These are phyloP conservation scores for Cynopterus sphinx DNA, from an alignment of 2,797 vertebrate species.

Conservation along the genomic window DNA sequence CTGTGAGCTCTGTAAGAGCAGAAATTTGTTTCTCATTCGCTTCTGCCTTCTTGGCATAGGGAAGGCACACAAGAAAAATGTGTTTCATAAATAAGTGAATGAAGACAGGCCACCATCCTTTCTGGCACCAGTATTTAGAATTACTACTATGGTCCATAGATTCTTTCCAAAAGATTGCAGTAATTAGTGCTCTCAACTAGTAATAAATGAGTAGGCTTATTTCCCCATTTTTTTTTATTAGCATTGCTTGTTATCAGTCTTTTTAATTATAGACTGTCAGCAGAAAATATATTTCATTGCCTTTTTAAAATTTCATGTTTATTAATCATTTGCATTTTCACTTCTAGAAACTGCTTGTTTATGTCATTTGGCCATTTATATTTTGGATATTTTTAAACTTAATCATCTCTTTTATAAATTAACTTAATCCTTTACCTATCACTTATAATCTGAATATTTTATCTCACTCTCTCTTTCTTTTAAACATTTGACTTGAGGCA, in stretches of 20 bases:
- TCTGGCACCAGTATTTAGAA: background rate
- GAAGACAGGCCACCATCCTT: background rate
- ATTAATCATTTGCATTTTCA: background rate
- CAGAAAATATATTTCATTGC: background rate
- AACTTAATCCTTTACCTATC: background rate
- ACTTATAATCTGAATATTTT: background rate
- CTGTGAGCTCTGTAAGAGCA: background rate
- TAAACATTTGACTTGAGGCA: constrained; percentile 35
- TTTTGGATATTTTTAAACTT: background rate
- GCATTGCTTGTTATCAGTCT: background rate
- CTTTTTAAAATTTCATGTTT: background rate
- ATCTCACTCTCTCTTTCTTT: constrained; percentile 19
- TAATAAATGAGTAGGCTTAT: background rate
- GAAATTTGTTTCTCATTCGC: background rate
- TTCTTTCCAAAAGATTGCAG: background rate
- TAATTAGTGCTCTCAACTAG: background rate
- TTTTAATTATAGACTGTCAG: background rate
- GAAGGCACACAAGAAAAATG: background rate
- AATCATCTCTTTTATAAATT: constrained; percentile 1
- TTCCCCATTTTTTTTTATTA: background rate
- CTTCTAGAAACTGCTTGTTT: background rate
- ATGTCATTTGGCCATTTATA: background rate
- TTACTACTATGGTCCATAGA: background rate
- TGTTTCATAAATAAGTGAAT: background rate
- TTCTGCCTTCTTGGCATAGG: background rate